Base-by-base conservation (phyloP, 2,113 vertebrate species). In the Sterna hirundo region DNA sequence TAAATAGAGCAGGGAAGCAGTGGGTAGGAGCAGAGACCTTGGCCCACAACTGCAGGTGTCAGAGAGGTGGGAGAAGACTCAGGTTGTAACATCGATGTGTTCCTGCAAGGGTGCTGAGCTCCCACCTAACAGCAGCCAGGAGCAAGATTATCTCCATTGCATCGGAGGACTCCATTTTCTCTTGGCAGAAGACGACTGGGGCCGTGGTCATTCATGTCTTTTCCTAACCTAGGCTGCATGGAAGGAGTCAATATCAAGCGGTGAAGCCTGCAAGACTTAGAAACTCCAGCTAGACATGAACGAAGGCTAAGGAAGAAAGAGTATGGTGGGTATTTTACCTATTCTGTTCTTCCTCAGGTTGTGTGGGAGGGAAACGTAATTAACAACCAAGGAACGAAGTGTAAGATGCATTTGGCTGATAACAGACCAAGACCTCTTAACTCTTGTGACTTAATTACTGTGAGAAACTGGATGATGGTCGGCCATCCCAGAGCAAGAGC, bases 151-250 rank as follows among this genome's bases (percentile, higher is more conserved):
- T 32, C 60, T 40, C 60, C 25, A 3, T 15, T 1, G 3, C 26
- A 40, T 13, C 1, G 0, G 9, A 15, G 4, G 26, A 52, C 44
- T 12, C 32, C 8, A 1, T 19, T 13, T 38, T 36, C 30, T 30
- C 62, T 11, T 7, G 23, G 25, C 23, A n/a, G 44, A 21, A 18
- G 83, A 49, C 72, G 21, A 36, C 47, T 18, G 17, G 51, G 47
- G 38, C 13, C 7, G 2, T 12, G n/a, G 18, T 25, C 22, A 6
- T 52, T 47, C 15, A 18, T 40, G 30, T 6, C 25, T 61, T 83
- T 71, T 66, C 68, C 78, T 20, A 49, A 34, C 22, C 21, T 47
- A 34, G 38, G 17, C 44, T 49, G 18, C 25, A 6, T 9, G n/a
- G 54, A 74, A 72, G 15, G 25, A 74, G 13, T 20, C 58, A 66